Percentiles rank a stretch among this genome's conserved stretches.
Conservation (phyloP, 2,888 invertebrate species). For the Laspeyria flexula region DNA sequence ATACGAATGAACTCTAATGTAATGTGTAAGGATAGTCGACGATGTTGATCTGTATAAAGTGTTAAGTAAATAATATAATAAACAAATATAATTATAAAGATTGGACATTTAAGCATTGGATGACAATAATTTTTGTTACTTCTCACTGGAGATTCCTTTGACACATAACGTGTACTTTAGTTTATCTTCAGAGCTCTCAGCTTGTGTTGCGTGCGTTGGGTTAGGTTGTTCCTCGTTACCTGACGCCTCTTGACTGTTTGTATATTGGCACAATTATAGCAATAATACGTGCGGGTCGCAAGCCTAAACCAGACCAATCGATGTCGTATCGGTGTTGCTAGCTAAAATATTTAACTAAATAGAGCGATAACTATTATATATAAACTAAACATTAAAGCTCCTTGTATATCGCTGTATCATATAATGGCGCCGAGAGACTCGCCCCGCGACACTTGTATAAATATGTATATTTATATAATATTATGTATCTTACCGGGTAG, state of each 20-base stretch:
- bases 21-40: constrained; percentile 55
- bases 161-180: constrained; percentile 46
- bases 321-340: constrained; percentile 70
- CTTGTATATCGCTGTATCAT: constrained; percentile 61
- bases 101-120: constrained; percentile 81
- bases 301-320: constrained; percentile 64
- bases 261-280: constrained; percentile 61
- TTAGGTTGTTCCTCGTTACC: constrained; percentile 2
- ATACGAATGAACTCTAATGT: constrained; percentile 55
- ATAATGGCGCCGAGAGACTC: constrained; percentile 42
- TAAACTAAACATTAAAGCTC: constrained; percentile 60
- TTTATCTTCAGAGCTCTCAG: constrained; percentile 41
- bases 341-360: constrained; percentile 51
- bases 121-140: constrained; percentile 85
- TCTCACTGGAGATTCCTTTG: constrained; percentile 61
- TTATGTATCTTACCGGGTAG: constrained; percentile 7
- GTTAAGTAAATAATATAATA: constrained; percentile 67
- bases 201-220: constrained; percentile 17
- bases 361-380: constrained; percentile 56
- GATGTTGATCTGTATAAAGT: constrained; percentile 77
- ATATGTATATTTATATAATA: constrained; percentile 18
- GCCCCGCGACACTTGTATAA: constrained; percentile 13
- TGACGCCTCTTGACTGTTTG: constrained; percentile 20
- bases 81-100: constrained; percentile 69
- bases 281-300: constrained; percentile 70